phyloP scores from a whole-genome alignment of 1,140 invertebrate species.

The Plectus sambesii region DNA sequence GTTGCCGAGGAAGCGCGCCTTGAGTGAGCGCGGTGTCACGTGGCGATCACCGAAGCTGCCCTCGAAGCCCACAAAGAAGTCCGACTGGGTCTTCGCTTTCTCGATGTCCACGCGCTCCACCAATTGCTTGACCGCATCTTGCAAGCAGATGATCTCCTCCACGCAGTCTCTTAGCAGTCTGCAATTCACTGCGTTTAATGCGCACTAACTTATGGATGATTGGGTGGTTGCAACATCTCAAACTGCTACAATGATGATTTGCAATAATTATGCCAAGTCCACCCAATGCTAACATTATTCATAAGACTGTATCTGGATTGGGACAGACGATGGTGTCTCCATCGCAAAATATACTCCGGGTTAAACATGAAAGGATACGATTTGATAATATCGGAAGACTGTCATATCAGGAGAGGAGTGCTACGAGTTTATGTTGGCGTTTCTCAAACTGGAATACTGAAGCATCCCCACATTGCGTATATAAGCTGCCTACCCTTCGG shows the following conservation, averaged over 20 bases:
- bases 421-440: too few relatives aligned
- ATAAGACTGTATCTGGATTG: too few relatives aligned
- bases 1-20: conserved; percentile 73
- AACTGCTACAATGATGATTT: too few relatives aligned
- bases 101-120: conserved; percentile 67
- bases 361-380: conserved; percentile 1
- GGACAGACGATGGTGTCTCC: too few relatives aligned
- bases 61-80: conserved; percentile 90
- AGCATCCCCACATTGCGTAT: neutral
- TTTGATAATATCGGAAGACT: conserved; percentile 1
- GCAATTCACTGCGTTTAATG: too few relatives aligned
- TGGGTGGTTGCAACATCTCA: too few relatives aligned
- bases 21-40: conserved; percentile 83
- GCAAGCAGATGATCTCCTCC: conserved; percentile 82
- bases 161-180: conserved; percentile 77
- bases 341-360: neutral
- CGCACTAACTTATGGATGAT: neutral
- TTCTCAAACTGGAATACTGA: too few relatives aligned
- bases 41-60: conserved; percentile 92
- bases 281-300: too few relatives aligned
- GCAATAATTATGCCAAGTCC: too few relatives aligned
- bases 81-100: conserved; percentile 72
- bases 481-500: conserved; percentile 17
- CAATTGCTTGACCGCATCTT: conserved; percentile 78
- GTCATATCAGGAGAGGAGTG: neutral